Evolutionary conservation across 2,888 invertebrate genomes (phyloP).

Genomic region (Oxystoma pomonae): DNA sequence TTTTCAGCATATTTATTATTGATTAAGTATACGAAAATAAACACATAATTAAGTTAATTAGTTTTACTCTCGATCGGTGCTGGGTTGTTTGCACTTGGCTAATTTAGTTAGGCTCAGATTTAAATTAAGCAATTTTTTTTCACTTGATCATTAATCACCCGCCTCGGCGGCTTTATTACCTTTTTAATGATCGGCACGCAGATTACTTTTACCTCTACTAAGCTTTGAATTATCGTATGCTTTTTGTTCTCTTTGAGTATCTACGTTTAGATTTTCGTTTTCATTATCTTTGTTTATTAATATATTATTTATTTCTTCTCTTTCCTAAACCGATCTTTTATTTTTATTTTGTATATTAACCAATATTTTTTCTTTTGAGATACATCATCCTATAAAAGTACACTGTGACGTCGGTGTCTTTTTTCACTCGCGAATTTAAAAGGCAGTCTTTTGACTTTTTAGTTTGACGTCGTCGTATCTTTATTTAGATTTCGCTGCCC

Average conservation of each 20-base stretch:
- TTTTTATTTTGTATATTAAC: too few species aligned
- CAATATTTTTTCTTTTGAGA: too few species aligned
- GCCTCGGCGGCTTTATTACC: not conserved
- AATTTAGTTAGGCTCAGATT: not conserved
- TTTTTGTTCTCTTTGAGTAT: not conserved
- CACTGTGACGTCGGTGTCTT: too few species aligned
- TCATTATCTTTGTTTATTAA: not conserved
- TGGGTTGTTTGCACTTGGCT: not conserved
- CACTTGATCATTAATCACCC: constrained; percentile 1
- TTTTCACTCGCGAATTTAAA: too few species aligned
- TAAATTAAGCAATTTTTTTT: constrained; percentile 5
- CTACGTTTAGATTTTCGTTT: not conserved
- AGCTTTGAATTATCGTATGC: not conserved
- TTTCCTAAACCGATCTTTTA: too few species aligned
- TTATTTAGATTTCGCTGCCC: too few species aligned
- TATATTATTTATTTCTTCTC: not conserved
- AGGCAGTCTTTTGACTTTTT: too few species aligned
- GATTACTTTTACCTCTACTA: not conserved
- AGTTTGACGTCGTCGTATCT: too few species aligned
- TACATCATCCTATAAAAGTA: too few species aligned
- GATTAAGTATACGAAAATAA: not conserved
- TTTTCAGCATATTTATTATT: too few species aligned
- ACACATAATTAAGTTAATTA: not conserved
- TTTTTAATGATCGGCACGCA: not conserved
- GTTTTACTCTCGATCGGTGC: not conserved